Base-by-base conservation (phyloP, 2,888 invertebrate genomes). In the Carterocephalus palaemon region DNA sequence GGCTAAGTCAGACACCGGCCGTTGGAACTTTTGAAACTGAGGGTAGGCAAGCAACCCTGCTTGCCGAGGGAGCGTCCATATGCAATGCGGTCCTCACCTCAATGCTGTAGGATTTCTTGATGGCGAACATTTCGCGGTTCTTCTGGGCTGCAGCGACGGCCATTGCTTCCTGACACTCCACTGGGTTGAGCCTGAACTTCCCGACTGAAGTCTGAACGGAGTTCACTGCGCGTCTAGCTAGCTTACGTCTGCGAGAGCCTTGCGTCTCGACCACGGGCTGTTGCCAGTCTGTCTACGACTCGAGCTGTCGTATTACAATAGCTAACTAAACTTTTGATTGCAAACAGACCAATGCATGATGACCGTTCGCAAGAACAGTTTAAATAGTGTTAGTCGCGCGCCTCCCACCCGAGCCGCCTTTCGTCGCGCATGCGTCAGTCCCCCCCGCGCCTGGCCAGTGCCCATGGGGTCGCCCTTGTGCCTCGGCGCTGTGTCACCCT, bases 41-140 rank as follows among this genome's bases (percentile, higher is more conserved):
- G 22, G 16, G 28, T 29, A 29, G 36, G 20, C 23, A 29, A 43
- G 43, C 42, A 23, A 22, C n/a, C n/a, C n/a, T n/a, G n/a, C n/a
- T n/a, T n/a, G n/a, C n/a, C n/a, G n/a, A n/a, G n/a, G n/a, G n/a
- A n/a, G n/a, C n/a, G n/a, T n/a, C n/a, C n/a, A n/a, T n/a, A n/a
- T n/a, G n/a, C n/a, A n/a, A n/a, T n/a, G n/a, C n/a, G n/a, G n/a
- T n/a, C n/a, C 94, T 92, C 89, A 96, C 97, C 95, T 97, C 97
- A 82, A 97, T 95, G 89, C 96, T 96, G 91, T 97, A 97, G 59
- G 96, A 96, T 82, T 97, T 97, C 89, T 96, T 96, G 89, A 96
- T 96, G 81, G 96, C 96, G 91, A 96, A 96, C 93, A 96, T 94
- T 88, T 96, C 96, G 81, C 96, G 93, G 88, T 95, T 96, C 89